A percentile compares a stretch with the other conserved stretches of the same genome.
These are phyloP conservation scores for Ictalurus furcatus DNA, from an alignment of 2,113 vertebrate species.

Conservation along the genomic window DNA sequence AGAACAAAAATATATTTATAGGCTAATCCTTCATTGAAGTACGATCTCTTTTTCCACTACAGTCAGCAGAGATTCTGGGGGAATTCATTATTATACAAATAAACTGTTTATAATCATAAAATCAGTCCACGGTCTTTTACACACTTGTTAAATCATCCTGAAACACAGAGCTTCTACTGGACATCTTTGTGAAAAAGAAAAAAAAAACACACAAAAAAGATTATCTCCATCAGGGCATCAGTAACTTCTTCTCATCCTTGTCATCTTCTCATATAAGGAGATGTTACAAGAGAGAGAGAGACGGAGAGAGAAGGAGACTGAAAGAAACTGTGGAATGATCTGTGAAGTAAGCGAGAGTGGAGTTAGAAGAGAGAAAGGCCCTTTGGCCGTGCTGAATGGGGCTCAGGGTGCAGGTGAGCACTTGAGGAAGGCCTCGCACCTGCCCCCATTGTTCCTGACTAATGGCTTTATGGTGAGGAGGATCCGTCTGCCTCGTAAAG, in stretches of 20 bases:
- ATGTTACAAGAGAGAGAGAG: not conserved
- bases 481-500: slow-evolving; percentile 75
- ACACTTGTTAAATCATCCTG: not conserved
- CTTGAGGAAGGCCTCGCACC: slow-evolving; percentile 72
- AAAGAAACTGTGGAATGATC: slow-evolving; percentile 16
- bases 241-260: not conserved
- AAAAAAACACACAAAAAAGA: not conserved
- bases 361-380: slow-evolving; percentile 61
- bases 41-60: not conserved
- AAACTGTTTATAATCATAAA: not conserved
- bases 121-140: not conserved
- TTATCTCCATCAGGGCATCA: not conserved
- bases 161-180: not conserved
- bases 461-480: slow-evolving; percentile 75
- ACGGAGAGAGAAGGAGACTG: slow-evolving; percentile 7
- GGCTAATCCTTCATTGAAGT: not conserved
- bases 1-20: not conserved
- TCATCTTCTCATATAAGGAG: not conserved
- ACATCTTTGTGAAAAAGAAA: not conserved
- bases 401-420: slow-evolving; percentile 76
- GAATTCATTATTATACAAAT: not conserved
- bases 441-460: slow-evolving; percentile 74
- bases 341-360: slow-evolving; percentile 41
- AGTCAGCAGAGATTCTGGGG: too few species aligned
- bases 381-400: slow-evolving; percentile 69